Evolutionary conservation across 2,113 vertebrate genomes (phyloP).

Genomic region (Semnornis frantzii): DNA sequence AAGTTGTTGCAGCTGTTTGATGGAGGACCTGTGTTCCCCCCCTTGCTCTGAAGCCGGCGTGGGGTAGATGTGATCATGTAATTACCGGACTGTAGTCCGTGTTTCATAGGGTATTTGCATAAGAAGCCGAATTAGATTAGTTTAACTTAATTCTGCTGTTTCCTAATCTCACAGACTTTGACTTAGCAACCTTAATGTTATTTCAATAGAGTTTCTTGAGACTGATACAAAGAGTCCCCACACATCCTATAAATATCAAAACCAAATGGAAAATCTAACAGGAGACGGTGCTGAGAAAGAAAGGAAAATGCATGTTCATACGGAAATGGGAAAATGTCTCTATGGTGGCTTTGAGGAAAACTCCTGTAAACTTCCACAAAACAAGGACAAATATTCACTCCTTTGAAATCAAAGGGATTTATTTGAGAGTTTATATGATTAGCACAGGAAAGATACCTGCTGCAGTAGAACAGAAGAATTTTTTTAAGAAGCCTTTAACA

Average conservation of each 20-base stretch:
- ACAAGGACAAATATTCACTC: conserved; percentile 38
- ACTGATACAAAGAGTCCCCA: conserved; percentile 14
- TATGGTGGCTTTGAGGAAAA: background rate
- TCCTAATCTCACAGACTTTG: conserved; percentile 25
- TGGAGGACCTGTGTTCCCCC: background rate
- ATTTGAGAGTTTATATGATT: conserved; percentile 38
- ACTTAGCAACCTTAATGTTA: conserved; percentile 30
- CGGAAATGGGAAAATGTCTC: background rate
- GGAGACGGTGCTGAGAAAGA: background rate
- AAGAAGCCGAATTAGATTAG: conserved; percentile 22
- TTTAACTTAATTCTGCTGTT: conserved; percentile 41
- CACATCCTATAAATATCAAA: conserved; percentile 46
- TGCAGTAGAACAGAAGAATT: background rate
- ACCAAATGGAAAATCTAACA: conserved; percentile 4
- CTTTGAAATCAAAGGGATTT: conserved; percentile 51
- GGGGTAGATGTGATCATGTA: background rate
- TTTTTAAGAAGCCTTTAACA: background rate
- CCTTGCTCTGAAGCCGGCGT: background rate
- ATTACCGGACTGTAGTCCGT: background rate
- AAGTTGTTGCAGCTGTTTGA: background rate
- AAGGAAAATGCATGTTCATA: background rate
- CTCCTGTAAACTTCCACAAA: background rate
- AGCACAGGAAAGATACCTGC: background rate
- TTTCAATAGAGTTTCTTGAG: conserved; percentile 36
- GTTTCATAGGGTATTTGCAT: conserved; percentile 38